These are phyloP conservation scores for Australoheros scitulus DNA, from an alignment of 2,113 vertebrate species.

Conservation along the genomic window DNA sequence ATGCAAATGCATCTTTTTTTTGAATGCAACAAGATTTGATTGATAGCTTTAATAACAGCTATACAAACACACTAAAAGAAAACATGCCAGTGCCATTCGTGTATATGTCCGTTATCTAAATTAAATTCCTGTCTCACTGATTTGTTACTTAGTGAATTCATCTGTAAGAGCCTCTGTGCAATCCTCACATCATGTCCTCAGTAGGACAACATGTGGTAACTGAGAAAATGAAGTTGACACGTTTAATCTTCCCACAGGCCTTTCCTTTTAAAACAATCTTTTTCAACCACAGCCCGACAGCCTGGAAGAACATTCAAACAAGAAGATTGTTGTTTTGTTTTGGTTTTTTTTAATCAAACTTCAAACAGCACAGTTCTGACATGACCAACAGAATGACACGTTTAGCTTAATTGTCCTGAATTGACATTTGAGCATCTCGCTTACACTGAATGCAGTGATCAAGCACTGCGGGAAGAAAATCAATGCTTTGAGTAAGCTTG, in stretches of 20 bases:
- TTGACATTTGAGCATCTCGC: neutral
- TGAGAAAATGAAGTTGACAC: neutral
- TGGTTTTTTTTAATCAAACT: no score
- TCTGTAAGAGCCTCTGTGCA: neutral
- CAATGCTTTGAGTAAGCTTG: neutral
- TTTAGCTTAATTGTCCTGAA: neutral
- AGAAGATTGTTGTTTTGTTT: no score
- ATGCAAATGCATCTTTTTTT: neutral
- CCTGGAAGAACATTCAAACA: neutral
- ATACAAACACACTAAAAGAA: neutral
- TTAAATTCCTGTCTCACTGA: neutral
- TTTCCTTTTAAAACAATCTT: neutral
- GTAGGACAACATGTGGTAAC: neutral
- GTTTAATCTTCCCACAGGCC: neutral
- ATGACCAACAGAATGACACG: neutral
- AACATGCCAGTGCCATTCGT: no score
- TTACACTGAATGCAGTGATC: neutral
- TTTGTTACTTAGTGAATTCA: neutral
- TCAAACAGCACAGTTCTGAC: no score
- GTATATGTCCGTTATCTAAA: neutral
- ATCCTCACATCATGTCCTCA: neutral
- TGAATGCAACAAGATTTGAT: neutral
- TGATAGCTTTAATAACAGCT: neutral
- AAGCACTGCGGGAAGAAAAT: neutral
- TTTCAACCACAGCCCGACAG: neutral